These are phyloP conservation scores for Pimpla rufipes DNA, from an alignment of 2,888 invertebrate species.

Conservation along the genomic window DNA sequence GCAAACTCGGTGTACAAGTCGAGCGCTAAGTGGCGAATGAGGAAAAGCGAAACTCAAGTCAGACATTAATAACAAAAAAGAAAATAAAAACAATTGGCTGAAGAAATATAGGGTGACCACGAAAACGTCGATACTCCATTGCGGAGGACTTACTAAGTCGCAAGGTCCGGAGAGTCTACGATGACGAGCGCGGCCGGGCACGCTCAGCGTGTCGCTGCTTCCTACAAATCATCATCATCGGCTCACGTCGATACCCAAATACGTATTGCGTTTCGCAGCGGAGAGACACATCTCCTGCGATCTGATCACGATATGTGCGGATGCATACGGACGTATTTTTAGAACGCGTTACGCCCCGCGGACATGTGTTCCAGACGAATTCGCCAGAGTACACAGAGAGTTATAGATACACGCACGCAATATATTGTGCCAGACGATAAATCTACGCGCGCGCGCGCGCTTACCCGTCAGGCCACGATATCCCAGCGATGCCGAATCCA, in stretches of 20 bases:
- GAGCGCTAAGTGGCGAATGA: conserved; percentile 3
- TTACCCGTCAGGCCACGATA: conserved; percentile 92
- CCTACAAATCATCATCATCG: conserved; percentile 81
- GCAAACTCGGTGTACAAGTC: not conserved
- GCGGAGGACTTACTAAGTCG: conserved; percentile 83
- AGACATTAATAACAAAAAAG: conserved; percentile 12
- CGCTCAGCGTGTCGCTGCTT: conserved; percentile 82
- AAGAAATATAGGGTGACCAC: conserved; percentile 27
- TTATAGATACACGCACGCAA: conserved; percentile 13
- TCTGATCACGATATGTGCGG: conserved; percentile 23
- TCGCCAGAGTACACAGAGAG: conserved; percentile 20
- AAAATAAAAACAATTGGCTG: conserved; percentile 31
- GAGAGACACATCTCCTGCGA: conserved; percentile 1
- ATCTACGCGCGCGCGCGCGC: not conserved
- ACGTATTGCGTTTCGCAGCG: conserved; percentile 15
- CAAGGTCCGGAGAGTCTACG: conserved; percentile 83
- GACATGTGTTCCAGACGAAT: conserved; percentile 30
- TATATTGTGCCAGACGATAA: not conserved
- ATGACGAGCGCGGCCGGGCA: conserved; percentile 79
- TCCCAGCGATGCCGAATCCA: conserved; percentile 91
- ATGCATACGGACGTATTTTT: conserved; percentile 47
- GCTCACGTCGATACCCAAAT: conserved; percentile 37
- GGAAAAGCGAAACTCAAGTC: conserved; percentile 30
- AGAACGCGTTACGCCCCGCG: conserved; percentile 21
- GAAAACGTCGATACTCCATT: conserved; percentile 68